Base-by-base conservation (phyloP, 2,888 invertebrate genomes). In the Orchestes rusci region DNA sequence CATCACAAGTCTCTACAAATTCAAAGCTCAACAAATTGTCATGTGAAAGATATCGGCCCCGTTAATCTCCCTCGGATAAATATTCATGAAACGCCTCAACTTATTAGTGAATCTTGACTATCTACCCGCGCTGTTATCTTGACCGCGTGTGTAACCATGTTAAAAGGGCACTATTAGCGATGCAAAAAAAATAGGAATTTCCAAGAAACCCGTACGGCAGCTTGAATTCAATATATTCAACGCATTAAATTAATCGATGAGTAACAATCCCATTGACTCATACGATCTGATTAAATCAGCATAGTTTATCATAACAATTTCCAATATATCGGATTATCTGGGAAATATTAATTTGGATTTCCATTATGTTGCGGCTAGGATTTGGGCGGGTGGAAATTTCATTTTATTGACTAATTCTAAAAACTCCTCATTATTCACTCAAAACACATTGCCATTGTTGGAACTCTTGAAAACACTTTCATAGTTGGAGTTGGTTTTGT, bases 11-110 rank as follows among this genome's bases (percentile, higher is more conserved):
- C n/a, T n/a, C n/a, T n/a, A n/a, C n/a, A n/a, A n/a, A n/a, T n/a
- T n/a, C 12, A n/a, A 23, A 17, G 29, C 18, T 16, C 18, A 39
- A 35, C 36, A 41, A 46, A 41, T 46, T 32, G 31, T 37, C 46
- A 37, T 46, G 41, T 45, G 31, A 45, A 45, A 45, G 32, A 20
- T 45, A 45, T 45, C 45, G 35, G 36, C 7, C 37, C 30, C 2
- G 33, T 37, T 31, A 45, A 45, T 41, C 45, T 36, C 4, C n/a
- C 13, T 16, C 29, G 28, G 38, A 34, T 53, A 53, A 53, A 53
- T 55, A 55, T 55, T 55, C 55, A 55, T 54, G 55, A 54, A 55
- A 50, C 49, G 48, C 50, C 53, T 46, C 46, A 53, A 53, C 53
- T 54, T 55, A 55, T 53, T 55, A 55, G 55, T 50, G 47, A 50